phyloP scores from a whole-genome alignment of 2,113 vertebrate genomes.

The Crotalus horridus region DNA sequence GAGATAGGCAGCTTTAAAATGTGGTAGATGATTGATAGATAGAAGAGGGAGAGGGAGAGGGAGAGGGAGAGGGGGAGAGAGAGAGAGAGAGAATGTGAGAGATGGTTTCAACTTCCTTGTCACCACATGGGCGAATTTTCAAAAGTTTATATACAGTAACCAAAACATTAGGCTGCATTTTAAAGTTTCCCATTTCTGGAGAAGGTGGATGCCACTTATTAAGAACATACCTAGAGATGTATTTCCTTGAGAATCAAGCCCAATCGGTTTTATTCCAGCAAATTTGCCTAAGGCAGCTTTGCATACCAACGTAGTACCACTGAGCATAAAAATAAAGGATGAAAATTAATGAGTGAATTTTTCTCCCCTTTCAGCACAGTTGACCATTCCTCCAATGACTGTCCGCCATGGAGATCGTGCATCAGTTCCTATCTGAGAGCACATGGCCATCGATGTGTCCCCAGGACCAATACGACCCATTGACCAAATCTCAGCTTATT shows the following conservation, averaged over 20 bases:
- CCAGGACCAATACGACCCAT: constrained; percentile 85
- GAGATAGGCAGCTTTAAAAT: neutral
- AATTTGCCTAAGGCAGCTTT: neutral
- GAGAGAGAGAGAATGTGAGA: neutral
- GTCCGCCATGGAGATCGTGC: constrained; percentile 42
- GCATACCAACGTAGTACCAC: neutral
- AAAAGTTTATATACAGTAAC: neutral
- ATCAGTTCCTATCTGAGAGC: constrained; percentile 83
- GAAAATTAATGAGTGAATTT: neutral
- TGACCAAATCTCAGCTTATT: constrained; percentile 84
- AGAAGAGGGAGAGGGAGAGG: no score
- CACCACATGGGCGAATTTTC: neutral
- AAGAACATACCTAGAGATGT: neutral
- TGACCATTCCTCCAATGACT: neutral
- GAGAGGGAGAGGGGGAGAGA: no score
- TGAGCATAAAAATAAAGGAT: neutral
- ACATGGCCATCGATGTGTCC: constrained; percentile 86
- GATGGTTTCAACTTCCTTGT: neutral
- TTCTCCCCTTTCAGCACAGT: neutral
- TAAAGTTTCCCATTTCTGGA: neutral
- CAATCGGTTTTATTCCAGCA: neutral
- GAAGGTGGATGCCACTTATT: neutral
- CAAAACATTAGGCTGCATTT: neutral
- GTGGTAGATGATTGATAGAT: neutral
- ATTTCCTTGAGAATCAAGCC: neutral